phyloP scores from a whole-genome alignment of 2,888 invertebrate genomes.

The Hipparchia semele region DNA sequence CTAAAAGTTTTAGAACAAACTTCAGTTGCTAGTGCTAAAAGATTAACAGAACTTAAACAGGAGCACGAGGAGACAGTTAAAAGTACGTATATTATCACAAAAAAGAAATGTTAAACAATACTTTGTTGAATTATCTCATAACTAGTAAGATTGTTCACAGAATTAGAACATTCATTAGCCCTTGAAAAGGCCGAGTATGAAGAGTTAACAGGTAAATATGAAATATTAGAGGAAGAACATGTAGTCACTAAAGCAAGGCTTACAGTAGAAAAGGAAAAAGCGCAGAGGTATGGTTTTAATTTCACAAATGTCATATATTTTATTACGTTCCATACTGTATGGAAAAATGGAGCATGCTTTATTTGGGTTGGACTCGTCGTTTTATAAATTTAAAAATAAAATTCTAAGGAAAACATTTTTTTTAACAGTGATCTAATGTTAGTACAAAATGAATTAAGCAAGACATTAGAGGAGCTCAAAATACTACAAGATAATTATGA shows the following conservation, averaged over 20 bases:
- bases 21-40: conserved; percentile 84
- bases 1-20: conserved; percentile 85
- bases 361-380: neutral
- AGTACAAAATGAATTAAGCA: conserved; percentile 84
- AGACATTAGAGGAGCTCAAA: conserved; percentile 85
- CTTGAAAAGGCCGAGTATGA: conserved; percentile 89
- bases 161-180: conserved; percentile 86
- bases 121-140: neutral
- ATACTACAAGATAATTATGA: conserved; percentile 85
- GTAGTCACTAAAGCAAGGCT: conserved; percentile 92
- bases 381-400: neutral
- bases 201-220: conserved; percentile 91
- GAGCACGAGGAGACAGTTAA: conserved; percentile 86
- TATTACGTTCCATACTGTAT: neutral
- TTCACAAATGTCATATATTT: neutral
- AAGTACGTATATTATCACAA: conserved; percentile 78
- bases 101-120: neutral
- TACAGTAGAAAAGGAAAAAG: conserved; percentile 91
- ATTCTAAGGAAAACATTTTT: neutral
- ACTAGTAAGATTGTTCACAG: conserved; percentile 63
- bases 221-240: conserved; percentile 92
- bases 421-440: conserved; percentile 83
- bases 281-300: conserved; percentile 83
- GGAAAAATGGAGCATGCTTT: neutral
- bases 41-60: conserved; percentile 86